Base-by-base conservation (phyloP, 2,113 vertebrate genomes). In the Poicephalus gulielmi region DNA sequence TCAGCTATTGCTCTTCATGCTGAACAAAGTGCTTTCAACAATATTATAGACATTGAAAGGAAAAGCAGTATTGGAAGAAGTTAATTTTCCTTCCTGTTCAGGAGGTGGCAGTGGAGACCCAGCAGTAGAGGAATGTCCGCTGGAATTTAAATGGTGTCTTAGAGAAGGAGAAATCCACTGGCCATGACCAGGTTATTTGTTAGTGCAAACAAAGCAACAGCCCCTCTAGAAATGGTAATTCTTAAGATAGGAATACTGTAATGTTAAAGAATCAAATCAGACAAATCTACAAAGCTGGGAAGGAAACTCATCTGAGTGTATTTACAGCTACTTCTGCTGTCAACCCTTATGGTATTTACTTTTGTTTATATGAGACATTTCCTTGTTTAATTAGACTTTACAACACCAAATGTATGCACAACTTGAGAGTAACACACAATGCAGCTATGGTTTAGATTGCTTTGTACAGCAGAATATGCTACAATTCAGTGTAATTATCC, bases 41-140 rank as follows among this genome's bases (percentile, higher is more conserved):
- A 41, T 33, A 53, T 25, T 41, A 6, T 5, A 86, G 55, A n/a
- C 35, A 33, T 37, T 50, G 4, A 17, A n/a, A 81, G 64, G 73
- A 17, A 82, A 78, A 43, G 83, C 52, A 49, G 16, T 9, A 25
- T 5, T 62, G 74, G 62, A 82, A 60, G 25, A 75, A 55, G 85
- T 33, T 90, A 18, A 62, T 80, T 95, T 92, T 91, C 83, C 41
- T 68, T 86, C 39, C 33, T 84, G 64, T 86, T 94, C 97, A 71
- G 92, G 85, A 97, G 97, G 78, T 96, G 97, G 97, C 97, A 94
- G 84, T 97, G 95, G 92, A 86, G 89, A 35, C 49, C 63, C 68
- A 77, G 85, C 75, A 80, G 49, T 17, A 67, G 43, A 68, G 55
- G 13, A n/a, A 24, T 23, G 20, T 52, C 76, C 46, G 76, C 70